Evolutionary conservation across 2,797 vertebrate species (phyloP).

Genomic region (Sebastiscus albofasciatus): DNA sequence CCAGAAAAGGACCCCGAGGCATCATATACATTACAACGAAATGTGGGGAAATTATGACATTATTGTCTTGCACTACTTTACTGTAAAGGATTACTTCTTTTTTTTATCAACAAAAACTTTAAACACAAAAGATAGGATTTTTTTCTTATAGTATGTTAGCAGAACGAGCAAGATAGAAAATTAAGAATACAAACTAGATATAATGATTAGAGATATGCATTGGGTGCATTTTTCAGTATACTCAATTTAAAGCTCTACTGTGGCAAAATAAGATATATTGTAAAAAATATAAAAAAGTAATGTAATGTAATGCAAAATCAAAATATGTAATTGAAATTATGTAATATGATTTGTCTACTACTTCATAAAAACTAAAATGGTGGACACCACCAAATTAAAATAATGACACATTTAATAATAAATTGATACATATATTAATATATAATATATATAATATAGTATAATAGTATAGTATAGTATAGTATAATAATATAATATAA

Average conservation of each 20-base stretch:
- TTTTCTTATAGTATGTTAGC: neutral
- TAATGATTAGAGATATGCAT: neutral
- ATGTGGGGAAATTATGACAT: neutral
- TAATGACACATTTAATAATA: neutral
- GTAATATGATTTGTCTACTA: neutral
- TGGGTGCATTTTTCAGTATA: neutral
- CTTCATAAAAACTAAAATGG: neutral
- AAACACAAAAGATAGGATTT: too few species aligned
- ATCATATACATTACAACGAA: neutral
- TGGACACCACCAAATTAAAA: neutral
- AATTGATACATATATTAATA: too few species aligned
- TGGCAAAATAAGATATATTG: neutral
- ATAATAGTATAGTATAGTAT: too few species aligned
- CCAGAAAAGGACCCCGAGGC: neutral
- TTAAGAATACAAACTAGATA: neutral
- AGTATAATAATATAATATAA: too few species aligned
- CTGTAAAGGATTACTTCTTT: neutral
- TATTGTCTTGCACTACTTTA: neutral
- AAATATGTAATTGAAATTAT: neutral
- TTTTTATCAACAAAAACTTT: too few species aligned
- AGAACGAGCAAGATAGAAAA: neutral
- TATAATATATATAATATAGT: too few species aligned
- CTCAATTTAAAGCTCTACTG: neutral
- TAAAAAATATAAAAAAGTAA: neutral
- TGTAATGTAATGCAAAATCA: neutral